Evolutionary conservation across 2,113 vertebrate species (phyloP).

Genomic region (Protobothrops flavoviridis): DNA sequence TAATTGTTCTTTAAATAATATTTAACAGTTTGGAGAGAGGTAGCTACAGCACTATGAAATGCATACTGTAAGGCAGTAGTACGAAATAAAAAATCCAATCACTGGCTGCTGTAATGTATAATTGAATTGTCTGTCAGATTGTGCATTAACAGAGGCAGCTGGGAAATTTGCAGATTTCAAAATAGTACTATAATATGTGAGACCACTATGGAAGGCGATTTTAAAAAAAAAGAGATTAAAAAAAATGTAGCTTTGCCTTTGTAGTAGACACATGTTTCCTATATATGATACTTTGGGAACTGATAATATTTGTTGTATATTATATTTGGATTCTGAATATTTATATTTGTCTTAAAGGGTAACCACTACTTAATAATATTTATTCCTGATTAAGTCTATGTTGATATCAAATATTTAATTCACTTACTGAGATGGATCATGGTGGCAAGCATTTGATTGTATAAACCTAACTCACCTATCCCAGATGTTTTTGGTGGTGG

Average conservation of each 20-base stretch:
- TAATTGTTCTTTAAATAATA: not conserved
- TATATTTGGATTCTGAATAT: not conserved
- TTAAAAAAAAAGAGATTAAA: not conserved
- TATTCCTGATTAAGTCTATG: not conserved
- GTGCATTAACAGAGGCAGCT: not conserved
- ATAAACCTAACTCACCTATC: not conserved
- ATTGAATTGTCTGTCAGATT: not conserved
- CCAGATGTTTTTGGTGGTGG: not conserved
- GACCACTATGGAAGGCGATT: not conserved
- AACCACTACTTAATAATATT: not conserved
- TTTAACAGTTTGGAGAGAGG: not conserved
- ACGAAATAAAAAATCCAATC: not conserved
- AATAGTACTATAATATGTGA: not conserved
- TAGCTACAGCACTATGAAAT: not conserved
- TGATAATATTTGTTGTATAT: not conserved
- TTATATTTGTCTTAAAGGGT: not conserved
- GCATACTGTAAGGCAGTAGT: not conserved
- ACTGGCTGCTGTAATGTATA: not conserved
- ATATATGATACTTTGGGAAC: not conserved
- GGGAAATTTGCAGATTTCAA: not conserved
- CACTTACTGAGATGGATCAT: not conserved
- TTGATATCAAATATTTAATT: not conserved
- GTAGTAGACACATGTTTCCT: not conserved
- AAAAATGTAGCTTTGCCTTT: not conserved
- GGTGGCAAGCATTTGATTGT: not conserved